Evolutionary conservation across 1,140 invertebrate genomes (phyloP), one percentile per base, ranked within the genome.

Genomic region (Bilobella aurantiaca): DNA sequence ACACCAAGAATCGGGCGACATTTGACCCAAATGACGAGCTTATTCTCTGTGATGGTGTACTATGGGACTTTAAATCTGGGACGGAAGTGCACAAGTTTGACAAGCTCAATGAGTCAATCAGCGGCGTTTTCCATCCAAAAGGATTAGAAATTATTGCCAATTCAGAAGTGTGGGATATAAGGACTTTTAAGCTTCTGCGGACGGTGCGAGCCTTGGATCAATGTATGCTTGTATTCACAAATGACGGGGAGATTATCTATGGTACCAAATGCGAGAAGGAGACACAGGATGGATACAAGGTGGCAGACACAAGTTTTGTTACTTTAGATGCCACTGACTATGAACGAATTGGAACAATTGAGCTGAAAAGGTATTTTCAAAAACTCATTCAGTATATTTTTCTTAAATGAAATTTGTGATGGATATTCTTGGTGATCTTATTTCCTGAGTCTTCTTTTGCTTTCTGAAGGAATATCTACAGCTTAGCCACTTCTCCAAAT

Each of bases 71-170:
- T 5, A 86, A 88, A 64, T 84, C 86, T 0, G 87, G 87, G 1
- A 90, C 88, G 73, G 84, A 90, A 73, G 89, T 97, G 57, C 93
- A 98, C 77, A 98, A 98, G 75, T 94, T 99, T 75, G 96, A 98
- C 79, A 98, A 98, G 78, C 82, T 98, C 25, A 97, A 98, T 79
- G 88, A 95, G 75, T 87, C 87, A 37, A 83, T 96, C 25, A 96
- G 91, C 75, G 96, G 96, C 0, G 87, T 95, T 1, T 99, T 99
- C 76, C 95, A 98, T 84, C 95, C 96, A 0, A 96, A 94, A 77
- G 95, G 94, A 0, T 81, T 93, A 42, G 94, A 98, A 79, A 89
- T 93, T 72, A 85, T 90, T 65, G 87, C 88, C n/a, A 91, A 91
- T 73, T 91, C 87, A 1, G 88, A 91, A 81, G 87, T 96, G 37